These are phyloP conservation scores for Acrocephalus kingi DNA, from an alignment of 2,113 vertebrate genomes.

Conservation along the genomic window DNA sequence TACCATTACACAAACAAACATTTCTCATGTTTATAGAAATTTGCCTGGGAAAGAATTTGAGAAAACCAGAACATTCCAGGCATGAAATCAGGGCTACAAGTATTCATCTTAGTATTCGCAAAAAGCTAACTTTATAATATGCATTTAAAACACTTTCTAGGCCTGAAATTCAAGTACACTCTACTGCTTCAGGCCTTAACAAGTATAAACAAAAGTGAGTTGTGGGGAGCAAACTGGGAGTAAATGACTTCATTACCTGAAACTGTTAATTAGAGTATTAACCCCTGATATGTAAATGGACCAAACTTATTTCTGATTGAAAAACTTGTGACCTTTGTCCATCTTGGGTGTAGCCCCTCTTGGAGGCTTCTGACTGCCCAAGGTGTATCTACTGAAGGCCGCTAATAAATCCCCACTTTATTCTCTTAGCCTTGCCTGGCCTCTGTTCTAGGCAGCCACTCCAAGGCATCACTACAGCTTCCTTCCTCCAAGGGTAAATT, in stretches of 20 bases:
- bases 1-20: too few species aligned
- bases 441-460: not conserved
- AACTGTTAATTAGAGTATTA: not conserved
- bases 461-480: not conserved
- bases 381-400: not conserved
- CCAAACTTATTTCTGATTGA: not conserved
- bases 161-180: not conserved
- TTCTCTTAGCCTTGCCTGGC: not conserved
- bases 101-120: too few species aligned
- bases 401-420: not conserved
- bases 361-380: not conserved
- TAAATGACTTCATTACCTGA: not conserved
- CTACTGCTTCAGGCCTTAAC: not conserved
- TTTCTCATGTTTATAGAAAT: too few species aligned
- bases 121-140: too few species aligned
- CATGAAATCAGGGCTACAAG: too few species aligned
- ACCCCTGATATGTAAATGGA: not conserved
- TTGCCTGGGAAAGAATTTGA: too few species aligned
- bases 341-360: not conserved
- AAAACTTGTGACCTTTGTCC: not conserved
- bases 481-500: not conserved
- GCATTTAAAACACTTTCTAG: not conserved
- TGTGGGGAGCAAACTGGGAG: not conserved
- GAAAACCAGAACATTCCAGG: too few species aligned
- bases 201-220: not conserved